Conservation (phyloP, 23 tunicate species). For the Botrylloides violaceus region DNA sequence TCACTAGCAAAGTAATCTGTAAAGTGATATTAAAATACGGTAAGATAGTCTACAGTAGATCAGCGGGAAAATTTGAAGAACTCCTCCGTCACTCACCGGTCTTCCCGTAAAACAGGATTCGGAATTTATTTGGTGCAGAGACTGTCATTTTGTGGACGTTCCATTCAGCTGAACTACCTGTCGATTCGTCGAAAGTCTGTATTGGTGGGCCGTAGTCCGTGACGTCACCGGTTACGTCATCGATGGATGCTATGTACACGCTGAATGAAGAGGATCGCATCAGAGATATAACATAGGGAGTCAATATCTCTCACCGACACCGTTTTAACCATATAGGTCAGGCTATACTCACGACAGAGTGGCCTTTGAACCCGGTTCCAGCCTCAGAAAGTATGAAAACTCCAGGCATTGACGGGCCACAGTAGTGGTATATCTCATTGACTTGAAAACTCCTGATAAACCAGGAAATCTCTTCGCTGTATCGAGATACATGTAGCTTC, state of each 20-base stretch:
- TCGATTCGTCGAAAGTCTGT: background rate
- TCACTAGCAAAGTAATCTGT: slow-evolving; percentile 27
- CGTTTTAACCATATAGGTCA: slow-evolving; percentile 53
- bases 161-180: background rate
- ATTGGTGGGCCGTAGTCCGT: slow-evolving; percentile 16
- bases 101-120: slow-evolving; percentile 13
- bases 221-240: slow-evolving; percentile 9
- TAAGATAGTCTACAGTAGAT: too few relatives aligned
- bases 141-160: slow-evolving; percentile 20
- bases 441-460: slow-evolving; percentile 21
- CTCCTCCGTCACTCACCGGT: slow-evolving; percentile 1
- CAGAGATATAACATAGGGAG: too few relatives aligned
- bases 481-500: slow-evolving; percentile 27
- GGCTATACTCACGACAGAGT: slow-evolving; percentile 45
- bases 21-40: too few relatives aligned
- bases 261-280: slow-evolving; percentile 5
- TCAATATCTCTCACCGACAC: slow-evolving; percentile 23
- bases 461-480: slow-evolving; percentile 14
- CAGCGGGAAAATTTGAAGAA: background rate
- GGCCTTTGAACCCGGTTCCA: slow-evolving; percentile 35
- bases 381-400: slow-evolving; percentile 61
- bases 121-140: slow-evolving; percentile 9
- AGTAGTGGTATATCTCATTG: slow-evolving; percentile 40
- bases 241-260: slow-evolving; percentile 9
- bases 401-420: slow-evolving; percentile 63